Percentiles rank a stretch among this genome's conserved stretches.
Evolutionary conservation across 2,888 invertebrate species (phyloP).

Genomic region (Hydriomena furcata): DNA sequence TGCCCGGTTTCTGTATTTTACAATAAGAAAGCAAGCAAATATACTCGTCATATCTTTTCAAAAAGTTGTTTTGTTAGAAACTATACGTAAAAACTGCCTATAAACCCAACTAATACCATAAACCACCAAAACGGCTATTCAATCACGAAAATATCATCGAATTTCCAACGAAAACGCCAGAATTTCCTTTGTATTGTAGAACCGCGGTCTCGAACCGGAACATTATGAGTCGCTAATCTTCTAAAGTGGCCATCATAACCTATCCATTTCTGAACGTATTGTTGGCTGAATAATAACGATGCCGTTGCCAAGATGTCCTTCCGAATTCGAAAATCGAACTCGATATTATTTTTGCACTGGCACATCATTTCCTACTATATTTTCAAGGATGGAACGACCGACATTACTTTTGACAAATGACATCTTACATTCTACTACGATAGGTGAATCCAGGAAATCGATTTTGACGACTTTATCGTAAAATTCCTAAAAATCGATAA

Average conservation of each 20-base stretch:
- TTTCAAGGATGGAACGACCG: too few relatives aligned
- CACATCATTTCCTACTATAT: too few relatives aligned
- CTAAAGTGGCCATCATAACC: constrained; percentile 58
- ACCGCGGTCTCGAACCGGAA: constrained; percentile 47
- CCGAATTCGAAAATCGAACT: constrained; percentile 16
- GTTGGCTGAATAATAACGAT: constrained; percentile 51
- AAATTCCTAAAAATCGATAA: too few relatives aligned
- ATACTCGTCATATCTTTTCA: too few relatives aligned
- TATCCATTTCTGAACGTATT: constrained; percentile 43
- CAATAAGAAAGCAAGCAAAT: too few relatives aligned
- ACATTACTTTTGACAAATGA: too few relatives aligned
- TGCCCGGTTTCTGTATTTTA: too few relatives aligned
- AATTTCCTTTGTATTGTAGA: constrained; percentile 44
- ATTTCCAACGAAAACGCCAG: constrained; percentile 44
- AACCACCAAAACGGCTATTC: constrained; percentile 47
- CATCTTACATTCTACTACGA: too few relatives aligned
- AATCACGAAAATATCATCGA: constrained; percentile 53
- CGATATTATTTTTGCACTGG: not conserved
- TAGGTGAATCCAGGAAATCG: too few relatives aligned
- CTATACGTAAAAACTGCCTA: not conserved
- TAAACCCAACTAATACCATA: constrained; percentile 10
- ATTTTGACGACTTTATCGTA: too few relatives aligned
- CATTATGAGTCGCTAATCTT: constrained; percentile 63
- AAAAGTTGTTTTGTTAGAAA: too few relatives aligned
- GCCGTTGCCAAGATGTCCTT: constrained; percentile 3